Evolutionary conservation across 1,140 invertebrate species (phyloP).

Genomic region (Brachionus koreanus): DNA sequence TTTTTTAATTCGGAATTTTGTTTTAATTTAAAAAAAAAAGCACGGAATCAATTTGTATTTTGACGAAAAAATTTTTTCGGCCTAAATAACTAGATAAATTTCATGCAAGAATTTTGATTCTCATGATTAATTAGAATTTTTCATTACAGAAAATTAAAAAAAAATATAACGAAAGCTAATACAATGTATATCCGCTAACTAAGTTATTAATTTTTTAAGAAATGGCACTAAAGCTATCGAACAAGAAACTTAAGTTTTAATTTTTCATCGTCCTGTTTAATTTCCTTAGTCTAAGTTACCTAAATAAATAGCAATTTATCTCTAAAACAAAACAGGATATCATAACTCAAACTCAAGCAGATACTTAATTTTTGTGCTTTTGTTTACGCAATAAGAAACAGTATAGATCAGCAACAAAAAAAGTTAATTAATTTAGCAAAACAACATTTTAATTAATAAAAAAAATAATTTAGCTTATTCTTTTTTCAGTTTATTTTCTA

Average conservation of each 20-base stretch:
- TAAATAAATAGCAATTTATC: slow-evolving; percentile 5
- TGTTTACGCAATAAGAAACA: background rate
- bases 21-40: background rate
- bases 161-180: background rate
- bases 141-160: background rate
- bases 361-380: background rate
- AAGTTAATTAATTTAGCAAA: slow-evolving; percentile 5
- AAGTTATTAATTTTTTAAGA: background rate
- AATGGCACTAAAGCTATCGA: background rate
- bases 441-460: background rate
- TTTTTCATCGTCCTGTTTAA: slow-evolving; percentile 2
- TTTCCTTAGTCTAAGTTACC: background rate
- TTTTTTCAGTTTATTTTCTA: background rate
- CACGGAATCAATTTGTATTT: background rate
- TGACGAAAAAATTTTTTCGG: background rate
- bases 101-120: slow-evolving; percentile 19
- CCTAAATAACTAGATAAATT: slow-evolving; percentile 5
- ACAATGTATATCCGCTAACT: slow-evolving; percentile 10
- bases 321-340: slow-evolving; percentile 8
- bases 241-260: background rate
- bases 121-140: slow-evolving; percentile 28
- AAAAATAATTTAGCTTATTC: background rate
- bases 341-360: background rate
- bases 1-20: background rate
- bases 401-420: background rate